These are phyloP conservation scores for Dolichoris vasculosae DNA, from an alignment of 1,140 invertebrate genomes.

Conservation along the genomic window DNA sequence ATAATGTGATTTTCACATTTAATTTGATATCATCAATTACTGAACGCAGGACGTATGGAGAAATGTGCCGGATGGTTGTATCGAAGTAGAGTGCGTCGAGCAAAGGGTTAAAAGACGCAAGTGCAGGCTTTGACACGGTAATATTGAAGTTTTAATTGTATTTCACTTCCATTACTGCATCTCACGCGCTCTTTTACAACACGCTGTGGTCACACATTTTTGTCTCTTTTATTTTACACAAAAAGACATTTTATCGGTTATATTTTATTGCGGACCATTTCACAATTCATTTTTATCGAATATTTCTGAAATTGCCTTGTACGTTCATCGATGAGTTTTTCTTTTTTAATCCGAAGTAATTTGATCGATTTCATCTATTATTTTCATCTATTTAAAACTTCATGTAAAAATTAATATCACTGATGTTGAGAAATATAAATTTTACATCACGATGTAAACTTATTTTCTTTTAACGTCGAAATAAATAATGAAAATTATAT, in stretches of 20 bases:
- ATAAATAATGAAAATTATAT: too few relatives aligned
- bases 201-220: background rate
- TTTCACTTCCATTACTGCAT: constrained; percentile 44
- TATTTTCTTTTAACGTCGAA: too few relatives aligned
- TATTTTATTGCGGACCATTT: background rate
- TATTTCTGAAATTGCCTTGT: background rate
- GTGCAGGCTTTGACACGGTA: constrained; percentile 50
- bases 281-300: background rate
- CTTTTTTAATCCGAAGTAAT: too few relatives aligned
- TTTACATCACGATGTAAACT: too few relatives aligned
- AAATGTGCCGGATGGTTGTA: background rate
- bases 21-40: constrained; percentile 48
- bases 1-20: constrained; percentile 46
- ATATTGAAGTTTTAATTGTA: constrained; percentile 53
- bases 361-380: too few relatives aligned
- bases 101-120: constrained; percentile 43
- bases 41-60: constrained; percentile 5
- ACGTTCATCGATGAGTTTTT: background rate
- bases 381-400: too few relatives aligned
- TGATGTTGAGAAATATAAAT: too few relatives aligned
- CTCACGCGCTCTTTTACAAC: background rate
- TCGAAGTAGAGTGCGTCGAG: background rate
- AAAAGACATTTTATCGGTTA: background rate
- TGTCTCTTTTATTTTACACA: constrained; percentile 4
- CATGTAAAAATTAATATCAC: too few relatives aligned